Evolutionary conservation across 2,797 vertebrate genomes (phyloP), one percentile per base, ranked within the genome.

Genomic region (Gephyroberyx darwinii): DNA sequence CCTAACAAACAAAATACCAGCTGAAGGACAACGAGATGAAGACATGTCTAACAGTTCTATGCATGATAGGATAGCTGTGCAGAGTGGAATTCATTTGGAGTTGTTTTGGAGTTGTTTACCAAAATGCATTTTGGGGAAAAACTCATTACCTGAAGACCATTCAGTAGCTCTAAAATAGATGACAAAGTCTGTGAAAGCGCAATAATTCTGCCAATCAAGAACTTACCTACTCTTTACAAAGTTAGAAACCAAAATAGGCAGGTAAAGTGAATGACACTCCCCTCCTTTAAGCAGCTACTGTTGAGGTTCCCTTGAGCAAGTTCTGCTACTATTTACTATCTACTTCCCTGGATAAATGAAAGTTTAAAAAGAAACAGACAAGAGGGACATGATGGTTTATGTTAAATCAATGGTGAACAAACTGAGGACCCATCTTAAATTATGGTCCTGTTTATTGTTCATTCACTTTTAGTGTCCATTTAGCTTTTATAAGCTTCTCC

Each of bases 401-500:
- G 43, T 14, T 13, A 30, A 63, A 30, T 51, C 58, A 1, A 14
- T 30, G 48, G 10, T 20, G 26, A 57, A 35, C 54, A 58, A 3
- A 48, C 5, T 3, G 31, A 68, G 7, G 16, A 35, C 19, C 47
- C 39, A 14, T 50, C 48, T 16, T 60, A 33, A 70, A 70, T 33
- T 4, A 26, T 61, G n/a, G 12, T 22, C 30, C 58, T 50, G 19
- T 70, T 14, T 12, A 62, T 62, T 35, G 39, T 35, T 20, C 35
- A 62, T 69, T 61, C 16, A 43, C 14, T 19, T 13, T 70, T 62
- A 54, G 35, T 14, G 50, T 62, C 14, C 50, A 61, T 70, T 51
- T 52, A 31, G 26, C 17, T 43, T 56, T 61, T 53, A 70, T 19
- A 20, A 53, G 45, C 26, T 33, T n/a, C n/a, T 50, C 37, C n/a